These are phyloP conservation scores for Macrotrachela quadricornifera DNA, from an alignment of 1,140 invertebrate genomes.

Conservation along the genomic window DNA sequence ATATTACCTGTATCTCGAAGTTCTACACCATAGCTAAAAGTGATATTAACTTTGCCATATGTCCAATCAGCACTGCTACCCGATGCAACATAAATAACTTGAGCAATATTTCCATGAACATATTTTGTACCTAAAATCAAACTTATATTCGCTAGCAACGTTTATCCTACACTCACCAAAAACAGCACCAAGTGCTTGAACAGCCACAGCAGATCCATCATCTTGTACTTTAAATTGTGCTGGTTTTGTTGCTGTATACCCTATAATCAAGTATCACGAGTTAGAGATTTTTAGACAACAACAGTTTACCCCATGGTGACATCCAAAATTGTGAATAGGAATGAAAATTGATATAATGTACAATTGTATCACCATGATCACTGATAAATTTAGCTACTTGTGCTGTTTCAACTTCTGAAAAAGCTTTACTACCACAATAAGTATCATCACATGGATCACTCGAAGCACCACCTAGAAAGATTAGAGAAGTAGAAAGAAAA, in stretches of 20 bases:
- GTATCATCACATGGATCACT: constrained; percentile 67
- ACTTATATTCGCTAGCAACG: too few species aligned
- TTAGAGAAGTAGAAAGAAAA: neutral
- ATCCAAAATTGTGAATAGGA: constrained; percentile 26
- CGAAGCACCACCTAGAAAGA: constrained; percentile 46
- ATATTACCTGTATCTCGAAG: neutral
- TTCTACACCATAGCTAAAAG: neutral
- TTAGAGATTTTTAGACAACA: too few species aligned
- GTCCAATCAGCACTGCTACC: constrained; percentile 1
- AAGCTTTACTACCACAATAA: constrained; percentile 60
- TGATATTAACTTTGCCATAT: neutral
- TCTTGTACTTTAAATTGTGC: neutral
- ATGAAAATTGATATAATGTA: constrained; percentile 18
- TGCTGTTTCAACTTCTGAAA: constrained; percentile 71
- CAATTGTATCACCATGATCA: constrained; percentile 10
- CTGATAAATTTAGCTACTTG: constrained; percentile 32
- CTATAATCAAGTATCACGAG: too few species aligned
- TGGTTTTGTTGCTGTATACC: neutral
- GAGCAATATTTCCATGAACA: constrained; percentile 3
- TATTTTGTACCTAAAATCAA: neutral
- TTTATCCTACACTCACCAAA: neutral
- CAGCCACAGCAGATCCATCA: neutral
- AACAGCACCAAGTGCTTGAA: neutral
- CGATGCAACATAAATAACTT: constrained; percentile 5
- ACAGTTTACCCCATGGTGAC: neutral